Base-by-base conservation (phyloP, 2,888 invertebrate species). In the Clitarchus hookeri region DNA sequence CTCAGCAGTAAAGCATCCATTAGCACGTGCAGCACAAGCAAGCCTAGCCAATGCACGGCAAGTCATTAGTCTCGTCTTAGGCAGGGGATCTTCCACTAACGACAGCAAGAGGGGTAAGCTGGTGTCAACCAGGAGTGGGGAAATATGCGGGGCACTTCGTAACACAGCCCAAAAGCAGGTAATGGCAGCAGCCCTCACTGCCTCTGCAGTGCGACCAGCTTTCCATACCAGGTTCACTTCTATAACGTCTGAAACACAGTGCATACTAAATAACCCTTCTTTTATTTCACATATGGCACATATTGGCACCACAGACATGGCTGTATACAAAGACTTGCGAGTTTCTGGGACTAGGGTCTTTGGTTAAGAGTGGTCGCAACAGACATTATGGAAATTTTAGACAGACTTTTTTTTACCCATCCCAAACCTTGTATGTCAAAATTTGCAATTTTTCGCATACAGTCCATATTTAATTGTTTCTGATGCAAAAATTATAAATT, bases 151-250 rank as follows among this genome's bases (percentile, higher is more conserved):
- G 87, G 91, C 88, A 79, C 93, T 93, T 87, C 93, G 93, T 65
- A 96, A 90, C 25, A 96, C 93, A 11, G 95, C 93, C 91, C 95
- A 95, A 19, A 97, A 92, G 89, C 96, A 96, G 0, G 95, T 94
- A 0, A 95, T 93, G 8, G 96, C 96, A 65, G 96, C 95, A 0
- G 96, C 95, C 84, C 97, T 93, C 84, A 96, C 94, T 0, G 96
- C 95, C 89, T 95, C 96, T 0, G 96, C 96, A 0, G 95, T 94
- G 83, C 95, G 93, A 0, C 97, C 97, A 16, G 97, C 95, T 6
- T 93, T 92, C 97, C 97, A 97, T 26, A 95, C 94, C 87, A 96
- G 91, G 89, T 95, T 95, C 1, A 96, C 95, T 88, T 95, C 91
- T 89, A 97, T 94, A 86, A 96, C 93, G 86, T 94, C 94, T 94